Conservation (phyloP, 2,797 vertebrate species). For the Eupleurogrammus muticus region DNA sequence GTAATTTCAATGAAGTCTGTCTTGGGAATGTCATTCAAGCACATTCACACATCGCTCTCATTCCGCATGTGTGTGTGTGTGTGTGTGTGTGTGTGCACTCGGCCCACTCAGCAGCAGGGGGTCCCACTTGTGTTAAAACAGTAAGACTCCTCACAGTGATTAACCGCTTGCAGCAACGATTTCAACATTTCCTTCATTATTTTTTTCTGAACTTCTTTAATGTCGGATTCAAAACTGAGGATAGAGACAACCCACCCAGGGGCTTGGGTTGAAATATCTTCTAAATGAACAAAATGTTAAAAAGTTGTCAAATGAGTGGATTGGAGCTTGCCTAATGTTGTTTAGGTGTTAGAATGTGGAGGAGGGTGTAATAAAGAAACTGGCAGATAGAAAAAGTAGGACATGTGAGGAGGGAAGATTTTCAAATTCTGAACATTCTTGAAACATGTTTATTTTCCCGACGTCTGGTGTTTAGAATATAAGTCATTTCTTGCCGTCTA, state of each 20-base stretch:
- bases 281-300: conserved; percentile 9
- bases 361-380: neutral
- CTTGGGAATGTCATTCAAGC: conserved; percentile 25
- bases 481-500: neutral
- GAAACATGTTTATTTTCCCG: neutral
- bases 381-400: neutral
- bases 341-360: neutral
- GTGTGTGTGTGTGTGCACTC: conserved; percentile 25
- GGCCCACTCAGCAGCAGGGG: conserved; percentile 49
- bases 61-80: conserved; percentile 4
- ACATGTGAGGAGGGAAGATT: neutral
- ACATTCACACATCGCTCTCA: conserved; percentile 48
- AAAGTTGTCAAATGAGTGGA: conserved; percentile 18
- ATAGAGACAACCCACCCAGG: neutral
- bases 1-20: conserved; percentile 33
- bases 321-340: neutral
- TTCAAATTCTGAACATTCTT: neutral
- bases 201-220: conserved; percentile 15
- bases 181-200: conserved; percentile 5
- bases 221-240: conserved; percentile 18
- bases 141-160: conserved; percentile 30
- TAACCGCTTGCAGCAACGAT: conserved; percentile 22
- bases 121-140: conserved; percentile 43
- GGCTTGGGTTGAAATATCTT: conserved; percentile 13
- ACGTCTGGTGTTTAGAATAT: neutral